Conservation (phyloP, 2,797 vertebrate genomes). For the Chelmon rostratus region DNA sequence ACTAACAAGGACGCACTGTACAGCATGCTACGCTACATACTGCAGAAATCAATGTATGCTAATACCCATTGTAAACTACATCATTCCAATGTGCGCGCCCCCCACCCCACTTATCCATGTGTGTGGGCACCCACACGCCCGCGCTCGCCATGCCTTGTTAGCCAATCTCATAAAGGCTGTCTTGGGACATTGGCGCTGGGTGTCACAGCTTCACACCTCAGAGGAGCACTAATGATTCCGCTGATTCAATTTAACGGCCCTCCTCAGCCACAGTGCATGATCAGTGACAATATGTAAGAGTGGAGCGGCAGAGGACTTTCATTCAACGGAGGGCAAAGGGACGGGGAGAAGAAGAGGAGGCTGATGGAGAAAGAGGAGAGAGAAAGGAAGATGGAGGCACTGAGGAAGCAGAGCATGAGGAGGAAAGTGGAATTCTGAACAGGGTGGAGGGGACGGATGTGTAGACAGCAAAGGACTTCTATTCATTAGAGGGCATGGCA, state of each 20-base stretch:
- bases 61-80: not conserved
- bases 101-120: not conserved
- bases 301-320: slow-evolving; percentile 8
- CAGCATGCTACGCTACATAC: not conserved
- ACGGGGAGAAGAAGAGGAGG: not conserved
- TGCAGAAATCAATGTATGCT: not conserved
- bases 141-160: slow-evolving; percentile 40
- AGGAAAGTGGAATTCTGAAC: slow-evolving; percentile 14
- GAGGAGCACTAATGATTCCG: slow-evolving; percentile 58
- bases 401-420: slow-evolving; percentile 11
- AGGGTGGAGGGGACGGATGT: not conserved
- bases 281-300: slow-evolving; percentile 28
- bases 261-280: slow-evolving; percentile 34
- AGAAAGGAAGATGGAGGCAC: not conserved
- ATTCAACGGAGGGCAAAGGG: slow-evolving; percentile 49
- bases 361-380: not conserved
- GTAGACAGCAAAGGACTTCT: slow-evolving; percentile 25
- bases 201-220: slow-evolving; percentile 57
- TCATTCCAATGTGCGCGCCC: not conserved
- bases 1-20: not conserved
- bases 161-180: slow-evolving; percentile 31
- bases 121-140: slow-evolving; percentile 13
- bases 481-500: slow-evolving; percentile 11
- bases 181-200: slow-evolving; percentile 35
- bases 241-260: slow-evolving; percentile 48